Evolutionary conservation across 2,113 vertebrate genomes (phyloP).

Genomic region (Chitala chitala): DNA sequence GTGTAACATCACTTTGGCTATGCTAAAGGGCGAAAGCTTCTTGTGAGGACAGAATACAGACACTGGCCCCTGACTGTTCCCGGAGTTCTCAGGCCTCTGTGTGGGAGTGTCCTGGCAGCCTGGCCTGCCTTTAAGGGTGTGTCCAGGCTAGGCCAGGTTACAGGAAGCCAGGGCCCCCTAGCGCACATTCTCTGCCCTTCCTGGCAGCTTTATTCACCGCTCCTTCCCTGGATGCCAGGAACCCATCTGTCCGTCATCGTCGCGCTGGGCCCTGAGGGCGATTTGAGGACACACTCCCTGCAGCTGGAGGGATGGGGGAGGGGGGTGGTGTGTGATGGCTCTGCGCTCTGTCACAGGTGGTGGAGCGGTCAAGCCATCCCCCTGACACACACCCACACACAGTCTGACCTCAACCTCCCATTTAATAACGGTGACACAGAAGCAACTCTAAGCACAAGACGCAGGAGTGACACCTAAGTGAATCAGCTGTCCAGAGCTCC

Average conservation of each 20-base stretch:
- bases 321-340: background rate
- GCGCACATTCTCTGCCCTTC: conserved; percentile 26
- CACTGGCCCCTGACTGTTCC: background rate
- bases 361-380: background rate
- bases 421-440: background rate
- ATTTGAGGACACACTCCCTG: conserved; percentile 40
- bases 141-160: background rate
- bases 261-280: conserved; percentile 34
- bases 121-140: background rate
- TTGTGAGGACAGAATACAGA: background rate
- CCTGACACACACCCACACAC: background rate
- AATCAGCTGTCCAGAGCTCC: too few relatives aligned
- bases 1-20: background rate
- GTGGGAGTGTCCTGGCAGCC: conserved; percentile 4
- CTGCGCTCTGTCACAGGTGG: background rate
- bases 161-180: background rate
- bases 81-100: background rate
- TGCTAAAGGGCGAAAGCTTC: background rate
- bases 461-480: too few relatives aligned
- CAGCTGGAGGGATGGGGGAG: background rate
- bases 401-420: background rate
- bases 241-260: conserved; percentile 64
- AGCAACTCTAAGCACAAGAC: background rate
- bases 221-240: conserved; percentile 53
- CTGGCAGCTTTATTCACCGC: conserved; percentile 40